A percentile compares a stretch with the other conserved stretches of the same genome.
phyloP scores from a whole-genome alignment of 2,113 vertebrate genomes.

The Platysternon megacephalum region DNA sequence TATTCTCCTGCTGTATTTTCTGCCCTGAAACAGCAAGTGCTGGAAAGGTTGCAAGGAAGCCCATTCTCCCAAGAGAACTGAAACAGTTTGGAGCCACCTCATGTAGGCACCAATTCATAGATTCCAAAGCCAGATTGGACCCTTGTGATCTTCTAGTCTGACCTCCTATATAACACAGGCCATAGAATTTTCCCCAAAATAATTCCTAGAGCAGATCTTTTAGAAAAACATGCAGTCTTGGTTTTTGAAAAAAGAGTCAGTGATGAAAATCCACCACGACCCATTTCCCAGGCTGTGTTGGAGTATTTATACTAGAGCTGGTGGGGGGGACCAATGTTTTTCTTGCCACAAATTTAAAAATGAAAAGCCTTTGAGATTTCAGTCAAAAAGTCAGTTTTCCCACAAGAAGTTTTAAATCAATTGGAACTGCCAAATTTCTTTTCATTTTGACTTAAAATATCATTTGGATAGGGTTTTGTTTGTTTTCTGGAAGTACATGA shows the following conservation, averaged over 20 bases:
- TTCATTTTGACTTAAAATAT: constrained; percentile 53
- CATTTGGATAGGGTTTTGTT: not conserved
- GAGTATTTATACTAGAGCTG: not conserved
- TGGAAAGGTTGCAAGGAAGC: not conserved
- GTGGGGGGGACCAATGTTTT: not conserved
- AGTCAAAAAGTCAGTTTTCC: constrained; percentile 62
- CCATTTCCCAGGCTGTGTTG: not conserved
- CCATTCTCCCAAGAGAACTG: not conserved
- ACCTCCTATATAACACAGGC: constrained; percentile 17
- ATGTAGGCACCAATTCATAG: not conserved
- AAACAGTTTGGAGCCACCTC: not conserved
- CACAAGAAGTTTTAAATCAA: constrained; percentile 41
- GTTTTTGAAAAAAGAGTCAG: not conserved
- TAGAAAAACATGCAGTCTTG: not conserved
- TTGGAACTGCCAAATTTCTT: constrained; percentile 37
- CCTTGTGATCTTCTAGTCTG: constrained; percentile 21
- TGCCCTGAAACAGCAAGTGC: not conserved
- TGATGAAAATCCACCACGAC: not conserved
- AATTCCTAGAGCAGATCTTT: not conserved
- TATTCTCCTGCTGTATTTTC: not conserved
- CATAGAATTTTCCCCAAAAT: not conserved
- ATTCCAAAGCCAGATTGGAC: constrained; percentile 2
- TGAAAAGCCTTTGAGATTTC: constrained; percentile 35
- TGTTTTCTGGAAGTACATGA: not conserved
- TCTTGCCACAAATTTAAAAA: constrained; percentile 39